Conservation (phyloP, 2,113 vertebrate species). For the Indicator maculatus region DNA sequence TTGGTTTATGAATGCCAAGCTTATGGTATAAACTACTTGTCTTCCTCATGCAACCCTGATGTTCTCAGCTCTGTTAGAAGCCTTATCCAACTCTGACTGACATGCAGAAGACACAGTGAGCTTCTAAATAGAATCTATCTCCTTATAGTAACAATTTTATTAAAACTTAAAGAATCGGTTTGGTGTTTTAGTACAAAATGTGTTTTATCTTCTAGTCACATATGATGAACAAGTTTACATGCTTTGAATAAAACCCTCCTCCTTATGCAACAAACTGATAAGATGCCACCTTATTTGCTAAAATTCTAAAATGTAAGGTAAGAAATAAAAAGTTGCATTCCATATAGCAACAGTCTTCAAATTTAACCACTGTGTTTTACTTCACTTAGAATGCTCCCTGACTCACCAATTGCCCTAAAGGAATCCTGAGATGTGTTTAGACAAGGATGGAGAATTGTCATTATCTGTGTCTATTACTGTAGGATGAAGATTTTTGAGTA, state of each 20-base stretch:
- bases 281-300: background rate
- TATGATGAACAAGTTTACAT: rapidly evolving
- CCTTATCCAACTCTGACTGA: background rate
- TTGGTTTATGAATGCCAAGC: background rate
- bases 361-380: background rate
- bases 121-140: background rate
- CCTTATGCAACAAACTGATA: background rate
- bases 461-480: rapidly evolving
- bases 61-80: background rate
- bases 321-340: background rate
- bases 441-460: background rate
- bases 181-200: background rate
- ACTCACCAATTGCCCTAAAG: background rate
- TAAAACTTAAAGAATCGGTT: background rate
- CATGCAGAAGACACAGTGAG: background rate
- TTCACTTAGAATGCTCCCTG: background rate
- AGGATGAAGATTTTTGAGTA: background rate
- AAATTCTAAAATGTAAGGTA: background rate
- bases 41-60: background rate
- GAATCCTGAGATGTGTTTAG: background rate
- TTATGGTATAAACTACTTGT: background rate
- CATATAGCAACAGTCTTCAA: background rate
- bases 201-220: background rate
- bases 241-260: background rate
- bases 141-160: background rate